Percentiles rank a stretch among this genome's conserved stretches.
These are phyloP conservation scores for Pristionchus pacificus DNA, from an alignment of 1,140 invertebrate genomes.

Conservation along the genomic window DNA sequence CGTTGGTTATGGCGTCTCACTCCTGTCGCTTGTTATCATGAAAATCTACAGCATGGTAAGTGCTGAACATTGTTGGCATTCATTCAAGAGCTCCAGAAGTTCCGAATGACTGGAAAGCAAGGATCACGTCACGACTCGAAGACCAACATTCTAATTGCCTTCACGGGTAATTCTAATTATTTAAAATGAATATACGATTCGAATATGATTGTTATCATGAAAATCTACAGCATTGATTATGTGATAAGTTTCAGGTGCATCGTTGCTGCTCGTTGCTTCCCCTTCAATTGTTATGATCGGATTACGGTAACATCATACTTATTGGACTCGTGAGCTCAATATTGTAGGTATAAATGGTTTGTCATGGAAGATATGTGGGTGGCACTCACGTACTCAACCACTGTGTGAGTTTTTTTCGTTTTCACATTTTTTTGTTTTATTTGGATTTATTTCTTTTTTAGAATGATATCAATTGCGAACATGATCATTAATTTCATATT, in stretches of 20 bases:
- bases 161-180: not conserved
- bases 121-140: not conserved
- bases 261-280: constrained; percentile 1
- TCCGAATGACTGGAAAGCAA: not conserved
- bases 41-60: not conserved
- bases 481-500: no score
- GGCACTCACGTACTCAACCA: constrained; percentile 12
- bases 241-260: constrained; percentile 8
- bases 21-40: constrained; percentile 3
- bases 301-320: no score
- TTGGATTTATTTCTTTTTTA: no score
- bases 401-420: no score
- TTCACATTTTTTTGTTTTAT: no score
- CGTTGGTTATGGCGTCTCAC: constrained; percentile 2
- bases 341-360: no score
- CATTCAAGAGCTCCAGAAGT: no score
- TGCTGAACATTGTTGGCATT: no score
- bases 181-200: not conserved
- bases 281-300: constrained; percentile 17
- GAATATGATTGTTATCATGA: constrained; percentile 3
- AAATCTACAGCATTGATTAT: not conserved
- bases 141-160: not conserved
- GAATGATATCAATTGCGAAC: no score
- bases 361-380: constrained; percentile 2
- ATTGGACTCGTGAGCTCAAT: no score